Percentiles rank a stretch among this genome's conserved stretches.
Evolutionary conservation across 2,888 invertebrate species (phyloP).

Genomic region (Azorinus chamasolen): DNA sequence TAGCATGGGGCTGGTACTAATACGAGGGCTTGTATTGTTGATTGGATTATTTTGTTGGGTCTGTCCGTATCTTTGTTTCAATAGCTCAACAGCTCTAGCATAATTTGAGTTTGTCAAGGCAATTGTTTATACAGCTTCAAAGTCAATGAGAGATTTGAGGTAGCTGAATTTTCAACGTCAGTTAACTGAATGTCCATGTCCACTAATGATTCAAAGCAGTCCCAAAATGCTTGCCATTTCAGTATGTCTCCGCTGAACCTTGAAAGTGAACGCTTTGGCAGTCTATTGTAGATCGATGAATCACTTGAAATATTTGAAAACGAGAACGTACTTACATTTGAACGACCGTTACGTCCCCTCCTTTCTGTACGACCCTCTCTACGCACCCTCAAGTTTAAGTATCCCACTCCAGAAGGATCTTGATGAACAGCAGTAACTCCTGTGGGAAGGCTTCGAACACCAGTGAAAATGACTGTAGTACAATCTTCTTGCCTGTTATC

Average conservation of each 20-base stretch:
- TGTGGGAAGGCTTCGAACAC: too few species aligned
- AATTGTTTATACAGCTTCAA: slow-evolving; percentile 28
- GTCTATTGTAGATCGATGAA: too few species aligned
- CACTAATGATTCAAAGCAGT: slow-evolving; percentile 35
- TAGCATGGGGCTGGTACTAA: slow-evolving; percentile 15
- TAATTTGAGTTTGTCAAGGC: slow-evolving; percentile 40
- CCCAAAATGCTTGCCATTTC: slow-evolving; percentile 51
- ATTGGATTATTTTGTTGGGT: slow-evolving; percentile 20
- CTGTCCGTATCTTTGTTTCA: slow-evolving; percentile 16
- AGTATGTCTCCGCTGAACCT: slow-evolving; percentile 28
- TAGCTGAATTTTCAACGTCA: slow-evolving; percentile 52
- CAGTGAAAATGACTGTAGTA: too few species aligned
- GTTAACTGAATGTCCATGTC: slow-evolving; percentile 22
- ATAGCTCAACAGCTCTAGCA: background rate
- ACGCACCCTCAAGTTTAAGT: too few species aligned
- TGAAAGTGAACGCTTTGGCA: slow-evolving; percentile 15
- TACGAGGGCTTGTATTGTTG: slow-evolving; percentile 21
- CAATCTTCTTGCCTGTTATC: too few species aligned
- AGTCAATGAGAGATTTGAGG: slow-evolving; percentile 29
- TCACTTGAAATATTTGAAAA: too few species aligned
- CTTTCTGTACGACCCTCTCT: too few species aligned
- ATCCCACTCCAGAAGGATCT: too few species aligned
- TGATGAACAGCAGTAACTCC: too few species aligned
- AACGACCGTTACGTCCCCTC: too few species aligned
- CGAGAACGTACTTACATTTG: too few species aligned